Evolutionary conservation across 2,113 vertebrate species (phyloP).

Genomic region (Gambusia holbrooki): DNA sequence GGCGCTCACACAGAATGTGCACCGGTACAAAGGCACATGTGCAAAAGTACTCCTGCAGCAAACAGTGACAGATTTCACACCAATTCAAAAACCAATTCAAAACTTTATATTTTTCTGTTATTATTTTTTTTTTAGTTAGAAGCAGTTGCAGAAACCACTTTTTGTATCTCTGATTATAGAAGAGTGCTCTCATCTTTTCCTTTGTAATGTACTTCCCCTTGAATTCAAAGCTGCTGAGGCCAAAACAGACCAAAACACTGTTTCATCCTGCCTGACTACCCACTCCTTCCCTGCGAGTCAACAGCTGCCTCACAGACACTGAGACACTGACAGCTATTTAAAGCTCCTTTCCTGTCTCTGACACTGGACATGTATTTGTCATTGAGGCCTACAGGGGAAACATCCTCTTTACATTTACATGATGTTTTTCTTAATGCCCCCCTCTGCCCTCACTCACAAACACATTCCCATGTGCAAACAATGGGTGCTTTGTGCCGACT

Average conservation of each 20-base stretch:
- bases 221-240: slow-evolving; percentile 42
- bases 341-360: slow-evolving; percentile 61
- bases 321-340: slow-evolving; percentile 60
- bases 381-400: slow-evolving; percentile 31
- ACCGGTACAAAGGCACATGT: slow-evolving; percentile 13
- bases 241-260: slow-evolving; percentile 55
- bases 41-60: not conserved
- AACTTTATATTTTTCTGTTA: not conserved
- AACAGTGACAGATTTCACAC: not conserved
- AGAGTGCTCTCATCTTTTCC: slow-evolving; percentile 8
- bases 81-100: not conserved
- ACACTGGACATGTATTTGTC: slow-evolving; percentile 46
- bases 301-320: slow-evolving; percentile 51
- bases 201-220: slow-evolving; percentile 47
- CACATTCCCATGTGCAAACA: slow-evolving; percentile 13
- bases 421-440: slow-evolving; percentile 34
- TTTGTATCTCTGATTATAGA: not conserved
- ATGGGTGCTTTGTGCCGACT: slow-evolving; percentile 29
- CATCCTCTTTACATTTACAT: slow-evolving; percentile 42
- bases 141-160: not conserved
- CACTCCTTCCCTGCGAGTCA: slow-evolving; percentile 66
- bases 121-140: not conserved
- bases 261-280: slow-evolving; percentile 68
- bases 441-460: not conserved
- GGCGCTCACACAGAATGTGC: slow-evolving; percentile 48